phyloP scores from a whole-genome alignment of 2,797 vertebrate species.

The Spea hammondii region DNA sequence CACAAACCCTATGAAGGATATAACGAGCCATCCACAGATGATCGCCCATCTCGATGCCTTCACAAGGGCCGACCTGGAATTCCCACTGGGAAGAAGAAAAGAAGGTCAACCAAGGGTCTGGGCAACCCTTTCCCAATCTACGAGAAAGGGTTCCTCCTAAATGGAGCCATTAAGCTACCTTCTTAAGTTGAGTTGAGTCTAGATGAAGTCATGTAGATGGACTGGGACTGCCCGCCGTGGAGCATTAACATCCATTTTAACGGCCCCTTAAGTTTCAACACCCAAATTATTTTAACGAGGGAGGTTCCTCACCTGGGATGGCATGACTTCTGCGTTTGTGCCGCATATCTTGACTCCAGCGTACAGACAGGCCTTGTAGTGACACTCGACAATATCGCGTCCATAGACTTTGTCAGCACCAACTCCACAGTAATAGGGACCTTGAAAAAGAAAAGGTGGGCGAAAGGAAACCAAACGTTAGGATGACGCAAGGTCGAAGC shows the following conservation, averaged over 20 bases:
- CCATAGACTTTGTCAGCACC: constrained; percentile 79
- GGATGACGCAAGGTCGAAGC: no score
- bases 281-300: no score
- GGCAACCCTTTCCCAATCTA: no score
- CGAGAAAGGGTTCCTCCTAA: no score
- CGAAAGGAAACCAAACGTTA: no score
- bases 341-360: constrained; percentile 71
- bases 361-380: constrained; percentile 81
- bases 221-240: no score
- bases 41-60: constrained; percentile 82
- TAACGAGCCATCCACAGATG: constrained; percentile 85
- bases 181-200: no score
- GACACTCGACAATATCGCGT: constrained; percentile 81
- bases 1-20: constrained; percentile 81
- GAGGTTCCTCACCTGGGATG: constrained; percentile 75
- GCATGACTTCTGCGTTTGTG: constrained; percentile 88
- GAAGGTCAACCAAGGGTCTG: no score
- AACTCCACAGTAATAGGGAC: constrained; percentile 84
- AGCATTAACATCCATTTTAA: no score
- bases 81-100: constrained; percentile 74
- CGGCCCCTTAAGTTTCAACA: no score
- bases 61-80: constrained; percentile 83
- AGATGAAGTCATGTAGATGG: no score
- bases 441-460: constrained; percentile 58
- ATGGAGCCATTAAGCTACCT: no score